Conservation (phyloP, 2,113 vertebrate genomes). For the Oplegnathus fasciatus region DNA sequence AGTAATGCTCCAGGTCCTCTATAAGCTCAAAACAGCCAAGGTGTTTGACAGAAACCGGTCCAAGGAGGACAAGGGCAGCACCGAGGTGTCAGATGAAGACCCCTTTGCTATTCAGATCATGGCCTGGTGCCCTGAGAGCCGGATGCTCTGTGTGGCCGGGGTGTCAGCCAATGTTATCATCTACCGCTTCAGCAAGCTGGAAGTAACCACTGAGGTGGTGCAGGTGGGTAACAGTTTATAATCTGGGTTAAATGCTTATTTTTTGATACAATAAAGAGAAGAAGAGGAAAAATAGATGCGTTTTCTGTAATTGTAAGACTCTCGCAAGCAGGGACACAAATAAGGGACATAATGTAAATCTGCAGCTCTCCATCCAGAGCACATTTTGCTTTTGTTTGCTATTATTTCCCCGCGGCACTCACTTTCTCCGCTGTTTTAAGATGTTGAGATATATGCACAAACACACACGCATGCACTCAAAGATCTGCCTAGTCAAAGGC, state of each 20-base stretch:
- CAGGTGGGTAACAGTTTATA: constrained; percentile 85
- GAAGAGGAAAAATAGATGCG: background rate
- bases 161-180: constrained; percentile 97
- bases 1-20: constrained; percentile 99
- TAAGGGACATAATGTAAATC: background rate
- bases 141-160: constrained; percentile 95
- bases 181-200: constrained; percentile 98
- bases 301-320: background rate
- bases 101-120: constrained; percentile 98
- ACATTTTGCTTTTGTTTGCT: background rate
- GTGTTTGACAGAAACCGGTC: constrained; percentile 96
- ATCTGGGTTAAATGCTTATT: background rate
- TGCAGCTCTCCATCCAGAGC: background rate
- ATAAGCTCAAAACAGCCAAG: constrained; percentile 99
- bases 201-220: constrained; percentile 94
- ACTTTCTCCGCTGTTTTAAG: constrained; percentile 6
- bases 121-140: constrained; percentile 98
- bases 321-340: background rate
- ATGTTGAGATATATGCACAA: constrained; percentile 23
- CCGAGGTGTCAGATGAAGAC: constrained; percentile 96
- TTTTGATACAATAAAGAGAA: background rate
- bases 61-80: constrained; percentile 93
- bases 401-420: background rate
- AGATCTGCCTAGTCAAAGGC: constrained; percentile 67
- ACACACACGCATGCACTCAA: constrained; percentile 13